A percentile compares a stretch with the other conserved stretches of the same genome.
Conservation (phyloP, 2,113 vertebrate species). For the Phylloscopus whistleri region DNA sequence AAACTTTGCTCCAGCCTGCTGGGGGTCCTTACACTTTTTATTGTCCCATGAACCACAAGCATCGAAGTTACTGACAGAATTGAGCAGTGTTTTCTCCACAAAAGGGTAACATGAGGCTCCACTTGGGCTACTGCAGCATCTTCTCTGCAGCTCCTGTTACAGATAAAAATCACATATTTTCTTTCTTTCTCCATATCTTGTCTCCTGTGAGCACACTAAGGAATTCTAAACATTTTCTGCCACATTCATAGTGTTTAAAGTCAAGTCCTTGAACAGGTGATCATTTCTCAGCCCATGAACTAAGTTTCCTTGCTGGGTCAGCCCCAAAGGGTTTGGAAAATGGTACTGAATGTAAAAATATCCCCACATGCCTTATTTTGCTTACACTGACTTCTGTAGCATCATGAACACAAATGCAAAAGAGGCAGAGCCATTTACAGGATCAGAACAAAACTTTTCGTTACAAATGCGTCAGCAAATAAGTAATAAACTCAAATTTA, state of each 20-base stretch:
- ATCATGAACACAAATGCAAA: background rate
- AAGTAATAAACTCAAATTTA: background rate
- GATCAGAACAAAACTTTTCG: background rate
- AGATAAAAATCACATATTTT: background rate
- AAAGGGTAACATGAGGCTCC: background rate
- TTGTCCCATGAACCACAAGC: background rate
- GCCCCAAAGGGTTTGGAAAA: background rate
- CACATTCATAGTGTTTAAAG: background rate
- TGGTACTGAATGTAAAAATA: background rate
- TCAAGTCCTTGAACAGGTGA: background rate
- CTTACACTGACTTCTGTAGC: background rate
- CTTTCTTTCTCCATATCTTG: background rate
- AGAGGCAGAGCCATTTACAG: background rate
- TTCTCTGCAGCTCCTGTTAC: background rate
- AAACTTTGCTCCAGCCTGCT: background rate
- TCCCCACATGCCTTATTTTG: background rate
- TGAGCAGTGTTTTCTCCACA: fast-evolving
- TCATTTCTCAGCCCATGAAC: background rate
- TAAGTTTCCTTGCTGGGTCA: background rate
- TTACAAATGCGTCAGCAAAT: background rate
- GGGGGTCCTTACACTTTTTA: background rate
- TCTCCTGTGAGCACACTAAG: background rate
- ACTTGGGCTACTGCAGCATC: background rate
- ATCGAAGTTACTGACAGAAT: fast-evolving
- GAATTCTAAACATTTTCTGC: background rate